A percentile compares a stretch with the other conserved stretches of the same genome.
Evolutionary conservation across 2,888 invertebrate species (phyloP).

Genomic region (Agrochola macilenta): DNA sequence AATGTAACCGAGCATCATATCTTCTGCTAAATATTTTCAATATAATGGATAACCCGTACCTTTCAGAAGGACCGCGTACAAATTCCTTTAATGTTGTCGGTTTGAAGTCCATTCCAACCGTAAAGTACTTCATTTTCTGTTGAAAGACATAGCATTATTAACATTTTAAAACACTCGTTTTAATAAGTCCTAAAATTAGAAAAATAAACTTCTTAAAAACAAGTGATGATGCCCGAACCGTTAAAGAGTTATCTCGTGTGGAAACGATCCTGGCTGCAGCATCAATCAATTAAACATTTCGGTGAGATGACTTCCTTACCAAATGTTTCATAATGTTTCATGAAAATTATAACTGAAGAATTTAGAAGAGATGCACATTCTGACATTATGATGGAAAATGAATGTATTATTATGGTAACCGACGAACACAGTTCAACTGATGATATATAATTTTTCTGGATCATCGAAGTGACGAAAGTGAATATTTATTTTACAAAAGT

Average conservation of each 20-base stretch:
- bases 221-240: not conserved
- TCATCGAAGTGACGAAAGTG: no score
- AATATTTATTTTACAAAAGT: no score
- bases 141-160: constrained; percentile 3
- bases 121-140: constrained; percentile 14
- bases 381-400: no score
- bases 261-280: not conserved
- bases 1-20: not conserved
- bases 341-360: no score
- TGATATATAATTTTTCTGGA: no score
- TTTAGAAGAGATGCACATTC: no score
- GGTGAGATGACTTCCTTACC: not conserved
- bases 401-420: no score
- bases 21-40: not conserved
- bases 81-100: constrained; percentile 11
- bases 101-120: constrained; percentile 1
- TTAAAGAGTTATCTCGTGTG: not conserved
- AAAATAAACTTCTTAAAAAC: not conserved
- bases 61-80: constrained; percentile 11
- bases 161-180: not conserved
- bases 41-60: not conserved
- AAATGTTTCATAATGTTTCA: no score
- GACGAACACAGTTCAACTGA: no score
- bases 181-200: not conserved
- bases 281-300: not conserved